Conservation (phyloP, 2,797 vertebrate genomes). For the Delichon dasypus region DNA sequence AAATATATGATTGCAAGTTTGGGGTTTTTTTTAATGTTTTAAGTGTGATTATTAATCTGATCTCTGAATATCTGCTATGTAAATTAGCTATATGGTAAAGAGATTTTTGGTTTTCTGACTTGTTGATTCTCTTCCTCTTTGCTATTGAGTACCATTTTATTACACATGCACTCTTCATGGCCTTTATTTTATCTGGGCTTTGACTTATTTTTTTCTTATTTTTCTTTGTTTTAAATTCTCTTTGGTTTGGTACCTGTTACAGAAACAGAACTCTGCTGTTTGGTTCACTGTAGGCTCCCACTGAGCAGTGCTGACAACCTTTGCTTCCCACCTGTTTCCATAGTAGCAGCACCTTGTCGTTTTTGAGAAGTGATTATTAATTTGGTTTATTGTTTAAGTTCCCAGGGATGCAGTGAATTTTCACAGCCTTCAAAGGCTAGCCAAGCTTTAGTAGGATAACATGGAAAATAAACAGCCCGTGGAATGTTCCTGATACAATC, state of each 20-base stretch:
- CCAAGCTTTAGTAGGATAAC: background rate
- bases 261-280: background rate
- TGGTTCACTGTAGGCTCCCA: background rate
- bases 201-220: background rate
- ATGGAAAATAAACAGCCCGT: background rate
- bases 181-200: background rate
- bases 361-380: slow-evolving; percentile 12
- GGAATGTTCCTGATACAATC: background rate
- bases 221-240: background rate
- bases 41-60: background rate
- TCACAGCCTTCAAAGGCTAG: background rate
- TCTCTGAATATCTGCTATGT: background rate
- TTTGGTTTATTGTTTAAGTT: slow-evolving; percentile 14
- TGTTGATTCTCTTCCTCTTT: background rate
- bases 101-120: background rate
- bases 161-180: background rate
- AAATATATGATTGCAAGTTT: background rate
- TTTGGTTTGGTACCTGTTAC: background rate
- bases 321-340: background rate
- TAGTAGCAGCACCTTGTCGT: background rate
- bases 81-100: background rate
- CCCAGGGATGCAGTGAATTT: background rate
- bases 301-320: background rate
- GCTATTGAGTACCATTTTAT: background rate
- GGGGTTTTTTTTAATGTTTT: background rate